Base-by-base conservation (phyloP, 2,888 invertebrate species). In the Chaetoderma sp. region DNA sequence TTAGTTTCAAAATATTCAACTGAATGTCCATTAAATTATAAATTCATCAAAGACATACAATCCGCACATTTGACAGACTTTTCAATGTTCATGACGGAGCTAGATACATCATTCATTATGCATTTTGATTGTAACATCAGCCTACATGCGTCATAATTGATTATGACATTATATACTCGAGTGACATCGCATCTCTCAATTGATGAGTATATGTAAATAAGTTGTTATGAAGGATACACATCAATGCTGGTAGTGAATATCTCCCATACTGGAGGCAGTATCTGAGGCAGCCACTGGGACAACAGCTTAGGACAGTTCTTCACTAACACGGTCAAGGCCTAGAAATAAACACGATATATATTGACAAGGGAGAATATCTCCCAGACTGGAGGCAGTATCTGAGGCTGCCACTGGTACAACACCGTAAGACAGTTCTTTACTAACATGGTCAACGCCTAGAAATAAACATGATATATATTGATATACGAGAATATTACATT, bases 341-440 rank as follows among this genome's bases (percentile, higher is more conserved):
- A 69, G 63, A 80, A 65, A 50, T 57, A 44, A 30, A 50, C 4
- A 55, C 30, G 47, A 33, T 13, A 67, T 23, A 60, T 68, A 59
- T 30, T 30, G n/a, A n/a, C n/a, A n/a, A n/a, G 89, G 30, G 90
- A 91, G n/a, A 92, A 88, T 42, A 91, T 89, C 69, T 88, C 89
- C 92, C 92, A 92, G 25, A 92, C 89, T 0, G 91, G 90, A 2
- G 90, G 90, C 52, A 92, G 83, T 67, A 92, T 89, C 73, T 90
- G 89, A 13, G 89, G 88, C 76, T 92, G 86, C 82, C 89, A 91
- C 21, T 88, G 88, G 4, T 88, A 84, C 80, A 92, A 89, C 71
- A 89, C 89, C 78, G 90, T 90, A 0, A 91, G 90, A 81, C 90
- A 89, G 72, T 89, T 89, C 45, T 88, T 89, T 45, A 92, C 89